A percentile compares a stretch with the other conserved stretches of the same genome.
These are phyloP conservation scores for Listronotus bonariensis DNA, from an alignment of 1,140 invertebrate species.

Conservation along the genomic window DNA sequence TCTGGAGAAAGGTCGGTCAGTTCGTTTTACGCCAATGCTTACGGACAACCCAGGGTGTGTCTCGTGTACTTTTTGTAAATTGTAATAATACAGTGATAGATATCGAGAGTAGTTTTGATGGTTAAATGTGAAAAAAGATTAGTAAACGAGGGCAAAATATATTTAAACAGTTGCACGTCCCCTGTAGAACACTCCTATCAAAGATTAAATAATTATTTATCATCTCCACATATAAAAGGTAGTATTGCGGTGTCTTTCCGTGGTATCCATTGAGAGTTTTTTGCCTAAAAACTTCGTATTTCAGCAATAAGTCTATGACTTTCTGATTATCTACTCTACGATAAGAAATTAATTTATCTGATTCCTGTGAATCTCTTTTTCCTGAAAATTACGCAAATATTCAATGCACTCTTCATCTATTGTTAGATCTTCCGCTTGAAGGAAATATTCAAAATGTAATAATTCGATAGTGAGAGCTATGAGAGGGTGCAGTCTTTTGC, in stretches of 20 bases:
- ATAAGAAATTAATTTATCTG: too few species aligned
- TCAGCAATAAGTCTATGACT: not conserved
- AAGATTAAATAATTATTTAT: slow-evolving; percentile 48
- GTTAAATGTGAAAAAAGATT: slow-evolving; percentile 39
- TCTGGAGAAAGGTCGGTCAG: slow-evolving; percentile 41
- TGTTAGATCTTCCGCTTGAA: too few species aligned
- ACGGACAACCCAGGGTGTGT: slow-evolving; percentile 7
- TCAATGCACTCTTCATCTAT: too few species aligned
- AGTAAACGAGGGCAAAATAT: slow-evolving; percentile 36
- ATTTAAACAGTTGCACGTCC: slow-evolving; percentile 40
- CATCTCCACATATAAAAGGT: slow-evolving; percentile 44
- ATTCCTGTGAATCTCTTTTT: too few species aligned
- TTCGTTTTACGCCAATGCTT: slow-evolving; percentile 39
- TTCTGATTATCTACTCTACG: too few species aligned
- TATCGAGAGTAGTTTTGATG: slow-evolving; percentile 38
- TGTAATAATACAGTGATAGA: slow-evolving; percentile 14
- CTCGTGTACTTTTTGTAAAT: not conserved
- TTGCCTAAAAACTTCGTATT: slow-evolving; percentile 11
- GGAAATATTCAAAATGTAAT: too few species aligned
- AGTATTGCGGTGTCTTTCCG: slow-evolving; percentile 44
- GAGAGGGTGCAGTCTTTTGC: slow-evolving; percentile 32
- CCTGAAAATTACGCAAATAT: too few species aligned
- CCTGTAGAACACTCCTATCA: slow-evolving; percentile 36
- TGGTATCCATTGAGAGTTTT: slow-evolving; percentile 26
- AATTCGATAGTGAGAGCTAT: not conserved